Conservation (phyloP, 2,888 invertebrate species). For the Dyspetes luteomarginatus region DNA sequence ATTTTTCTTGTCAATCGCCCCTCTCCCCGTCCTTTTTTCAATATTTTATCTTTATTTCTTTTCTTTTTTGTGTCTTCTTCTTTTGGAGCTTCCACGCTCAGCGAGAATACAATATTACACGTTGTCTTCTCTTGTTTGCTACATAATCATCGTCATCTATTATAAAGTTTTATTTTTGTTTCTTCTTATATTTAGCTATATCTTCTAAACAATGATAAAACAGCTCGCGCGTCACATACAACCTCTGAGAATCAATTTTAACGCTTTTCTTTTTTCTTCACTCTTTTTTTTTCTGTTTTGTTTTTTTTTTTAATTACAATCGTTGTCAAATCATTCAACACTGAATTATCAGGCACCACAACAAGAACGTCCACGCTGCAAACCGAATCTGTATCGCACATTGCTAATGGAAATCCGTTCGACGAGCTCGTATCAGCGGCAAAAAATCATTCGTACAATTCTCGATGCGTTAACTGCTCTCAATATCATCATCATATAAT, state of each 20-base stretch:
- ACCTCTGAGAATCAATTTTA: slow-evolving; percentile 1
- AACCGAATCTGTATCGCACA: slow-evolving; percentile 42
- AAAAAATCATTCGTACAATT: not conserved
- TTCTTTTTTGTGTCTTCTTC: slow-evolving; percentile 1
- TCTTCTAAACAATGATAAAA: slow-evolving; percentile 59
- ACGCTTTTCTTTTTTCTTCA: not conserved
- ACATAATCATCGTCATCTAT: slow-evolving; percentile 52
- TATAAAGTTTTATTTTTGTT: slow-evolving; percentile 47
- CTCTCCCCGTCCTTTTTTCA: not conserved
- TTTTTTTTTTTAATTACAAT: slow-evolving; percentile 35
- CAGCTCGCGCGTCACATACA: slow-evolving; percentile 45
- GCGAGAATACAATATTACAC: slow-evolving; percentile 57
- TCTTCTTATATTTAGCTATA: slow-evolving; percentile 23
- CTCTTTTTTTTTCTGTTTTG: not conserved
- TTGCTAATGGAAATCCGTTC: slow-evolving; percentile 43
- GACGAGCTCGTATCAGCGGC: slow-evolving; percentile 27
- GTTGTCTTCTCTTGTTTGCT: slow-evolving; percentile 52
- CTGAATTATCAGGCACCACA: not conserved
- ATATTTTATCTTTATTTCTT: not conserved
- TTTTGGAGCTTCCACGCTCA: slow-evolving; percentile 40
- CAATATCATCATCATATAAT: slow-evolving; percentile 6
- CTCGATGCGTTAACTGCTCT: slow-evolving; percentile 14
- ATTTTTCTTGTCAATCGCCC: not conserved
- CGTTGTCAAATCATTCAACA: slow-evolving; percentile 12
- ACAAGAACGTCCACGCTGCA: slow-evolving; percentile 16